These are phyloP conservation scores for Agrochola circellaris DNA, from an alignment of 2,888 invertebrate species.

Conservation along the genomic window DNA sequence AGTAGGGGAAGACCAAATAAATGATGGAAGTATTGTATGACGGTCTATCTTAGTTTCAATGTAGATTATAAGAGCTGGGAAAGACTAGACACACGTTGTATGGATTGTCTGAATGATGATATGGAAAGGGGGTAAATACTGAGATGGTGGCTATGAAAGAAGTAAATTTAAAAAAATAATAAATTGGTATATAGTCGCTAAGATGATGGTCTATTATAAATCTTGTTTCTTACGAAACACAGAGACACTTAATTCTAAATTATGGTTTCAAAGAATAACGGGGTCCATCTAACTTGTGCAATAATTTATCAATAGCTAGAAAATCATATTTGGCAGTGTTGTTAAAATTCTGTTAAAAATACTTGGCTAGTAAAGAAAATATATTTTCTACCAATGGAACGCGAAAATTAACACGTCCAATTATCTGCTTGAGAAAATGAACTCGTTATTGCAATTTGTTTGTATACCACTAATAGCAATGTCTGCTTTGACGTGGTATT, in stretches of 20 bases:
- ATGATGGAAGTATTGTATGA: not conserved
- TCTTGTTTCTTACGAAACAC: not conserved
- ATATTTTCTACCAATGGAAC: conserved; percentile 16
- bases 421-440: conserved; percentile 21
- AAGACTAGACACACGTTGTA: too few species aligned
- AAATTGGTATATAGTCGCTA: not conserved
- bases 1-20: not conserved
- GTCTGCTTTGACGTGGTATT: conserved; percentile 1
- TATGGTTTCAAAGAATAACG: not conserved
- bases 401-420: conserved; percentile 34
- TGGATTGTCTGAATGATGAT: too few species aligned
- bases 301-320: not conserved
- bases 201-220: not conserved
- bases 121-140: not conserved
- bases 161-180: too few species aligned
- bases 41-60: too few species aligned
- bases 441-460: conserved; percentile 22
- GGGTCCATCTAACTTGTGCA: not conserved
- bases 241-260: not conserved
- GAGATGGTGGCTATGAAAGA: not conserved
- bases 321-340: not conserved
- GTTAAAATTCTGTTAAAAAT: conserved; percentile 36
- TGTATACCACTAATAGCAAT: conserved; percentile 11
- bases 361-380: conserved; percentile 23
- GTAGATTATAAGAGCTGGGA: too few species aligned